These are phyloP conservation scores for Macrostomum lignano DNA, from an alignment of 1,140 invertebrate species.

Conservation along the genomic window DNA sequence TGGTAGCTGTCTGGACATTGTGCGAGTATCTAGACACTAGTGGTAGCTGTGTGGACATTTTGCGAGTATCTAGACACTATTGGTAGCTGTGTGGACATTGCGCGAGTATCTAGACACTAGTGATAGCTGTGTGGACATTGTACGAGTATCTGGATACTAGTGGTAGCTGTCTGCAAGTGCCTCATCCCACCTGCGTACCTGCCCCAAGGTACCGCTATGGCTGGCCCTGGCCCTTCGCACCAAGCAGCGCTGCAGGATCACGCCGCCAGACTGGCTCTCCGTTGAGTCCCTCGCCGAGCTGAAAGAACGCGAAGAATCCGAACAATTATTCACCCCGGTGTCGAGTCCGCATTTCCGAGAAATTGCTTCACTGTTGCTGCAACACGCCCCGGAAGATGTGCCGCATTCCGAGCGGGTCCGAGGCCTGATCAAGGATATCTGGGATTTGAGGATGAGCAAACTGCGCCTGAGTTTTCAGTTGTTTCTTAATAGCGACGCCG, in stretches of 20 bases:
- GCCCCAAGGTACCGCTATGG: conserved; percentile 49
- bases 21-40: too few relatives aligned
- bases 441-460: conserved; percentile 72
- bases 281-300: conserved; percentile 23
- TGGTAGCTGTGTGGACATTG: too few relatives aligned
- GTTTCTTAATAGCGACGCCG: conserved; percentile 46
- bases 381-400: conserved; percentile 26
- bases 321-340: neutral
- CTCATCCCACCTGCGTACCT: neutral
- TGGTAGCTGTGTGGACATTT: too few relatives aligned
- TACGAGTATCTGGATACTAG: too few relatives aligned
- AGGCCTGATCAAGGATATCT: conserved; percentile 70
- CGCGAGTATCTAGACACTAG: too few relatives aligned
- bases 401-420: conserved; percentile 44
- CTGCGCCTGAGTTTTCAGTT: conserved; percentile 57
- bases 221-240: conserved; percentile 64
- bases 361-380: conserved; percentile 27
- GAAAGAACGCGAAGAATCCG: too few relatives aligned
- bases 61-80: too few relatives aligned
- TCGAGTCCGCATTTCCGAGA: neutral
- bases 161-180: neutral
- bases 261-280: conserved; percentile 74
- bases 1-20: too few relatives aligned
- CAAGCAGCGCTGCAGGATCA: conserved; percentile 62
- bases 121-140: too few relatives aligned